Conservation (phyloP, 2,888 invertebrate species). For the Protodeltote pygarga region DNA sequence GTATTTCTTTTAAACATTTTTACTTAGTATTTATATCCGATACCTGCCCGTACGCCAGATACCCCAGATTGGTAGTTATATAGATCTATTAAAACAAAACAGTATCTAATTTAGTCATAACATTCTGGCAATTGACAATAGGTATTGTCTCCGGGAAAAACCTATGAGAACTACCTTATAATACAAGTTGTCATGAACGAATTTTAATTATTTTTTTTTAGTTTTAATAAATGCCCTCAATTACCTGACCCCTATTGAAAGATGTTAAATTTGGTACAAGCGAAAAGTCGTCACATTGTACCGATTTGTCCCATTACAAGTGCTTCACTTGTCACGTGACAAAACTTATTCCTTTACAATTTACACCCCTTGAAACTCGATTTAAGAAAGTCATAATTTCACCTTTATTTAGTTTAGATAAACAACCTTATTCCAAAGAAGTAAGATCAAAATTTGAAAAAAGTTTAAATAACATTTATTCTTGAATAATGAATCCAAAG, state of each 20-base stretch:
- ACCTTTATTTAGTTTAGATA: conserved; percentile 1
- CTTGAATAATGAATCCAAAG: conserved; percentile 53
- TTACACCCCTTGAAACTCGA: conserved; percentile 52
- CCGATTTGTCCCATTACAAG: conserved; percentile 57
- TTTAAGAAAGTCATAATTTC: conserved; percentile 18
- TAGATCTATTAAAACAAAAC: too few species aligned
- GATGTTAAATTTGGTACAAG: conserved; percentile 47
- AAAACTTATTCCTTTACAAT: conserved; percentile 80
- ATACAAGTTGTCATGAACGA: too few species aligned
- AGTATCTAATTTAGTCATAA: too few species aligned
- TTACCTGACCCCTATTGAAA: conserved; percentile 34
- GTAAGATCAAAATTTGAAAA: conserved; percentile 28
- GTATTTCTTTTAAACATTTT: too few species aligned
- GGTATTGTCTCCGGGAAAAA: too few species aligned
- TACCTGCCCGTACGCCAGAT: too few species aligned
- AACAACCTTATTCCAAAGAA: not conserved
- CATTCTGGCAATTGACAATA: too few species aligned
- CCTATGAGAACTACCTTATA: too few species aligned
- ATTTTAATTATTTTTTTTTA: too few species aligned
- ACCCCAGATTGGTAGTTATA: too few species aligned
- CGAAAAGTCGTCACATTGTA: conserved; percentile 41
- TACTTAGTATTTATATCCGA: too few species aligned
- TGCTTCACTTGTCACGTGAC: conserved; percentile 78
- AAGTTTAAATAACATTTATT: conserved; percentile 6
- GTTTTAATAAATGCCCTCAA: conserved; percentile 19